Base-by-base conservation (phyloP, 2,113 vertebrate species). In the Melierax canorus region DNA sequence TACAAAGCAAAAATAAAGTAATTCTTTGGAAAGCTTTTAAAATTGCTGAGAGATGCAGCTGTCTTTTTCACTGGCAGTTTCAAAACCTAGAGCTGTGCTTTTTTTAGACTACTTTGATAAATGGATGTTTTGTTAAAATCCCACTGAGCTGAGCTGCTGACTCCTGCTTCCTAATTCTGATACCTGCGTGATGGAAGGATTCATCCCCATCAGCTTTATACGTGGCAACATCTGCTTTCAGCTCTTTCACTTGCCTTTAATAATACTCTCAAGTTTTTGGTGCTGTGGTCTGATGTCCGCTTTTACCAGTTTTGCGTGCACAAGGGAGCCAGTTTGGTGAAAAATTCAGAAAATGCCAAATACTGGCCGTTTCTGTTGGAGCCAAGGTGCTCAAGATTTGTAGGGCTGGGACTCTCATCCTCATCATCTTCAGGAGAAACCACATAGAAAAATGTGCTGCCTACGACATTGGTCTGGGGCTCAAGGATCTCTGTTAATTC, bases 91-190 rank as follows among this genome's bases (percentile, higher is more conserved):
- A 82, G 55, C 69, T 51, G 27, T 59, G 39, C 39, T 94, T 79
- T 95, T 93, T 93, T 94, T 41, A 66, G 45, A 72, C 41, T 85
- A 29, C 92, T 95, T 95, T 90, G 74, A 92, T 64, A 93, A 94
- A 86, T 1, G 21, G 34, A 39, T 92, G 63, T 92, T 96, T 95
- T 90, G 92, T 92, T 92, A 76, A 86, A 93, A 41, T 86, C 55
- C 59, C 58, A 53, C 62, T 51, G 83, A 87, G 82, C 30, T 60
- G 87, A 74, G 80, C 92, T 67, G 41, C 39, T 2, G 3, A 45
- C 20, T 89, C 29, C 50, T 39, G 34, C 59, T 69, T 75, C 87
- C 59, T 38, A 72, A 32, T 84, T 56, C 67, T 41, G 34, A 58
- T 60, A 60, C 80, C 48, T 82, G 34, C 1, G 3, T 6, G 9